Evolutionary conservation across 2,888 invertebrate genomes (phyloP).

Genomic region (Lissonota sp.): DNA sequence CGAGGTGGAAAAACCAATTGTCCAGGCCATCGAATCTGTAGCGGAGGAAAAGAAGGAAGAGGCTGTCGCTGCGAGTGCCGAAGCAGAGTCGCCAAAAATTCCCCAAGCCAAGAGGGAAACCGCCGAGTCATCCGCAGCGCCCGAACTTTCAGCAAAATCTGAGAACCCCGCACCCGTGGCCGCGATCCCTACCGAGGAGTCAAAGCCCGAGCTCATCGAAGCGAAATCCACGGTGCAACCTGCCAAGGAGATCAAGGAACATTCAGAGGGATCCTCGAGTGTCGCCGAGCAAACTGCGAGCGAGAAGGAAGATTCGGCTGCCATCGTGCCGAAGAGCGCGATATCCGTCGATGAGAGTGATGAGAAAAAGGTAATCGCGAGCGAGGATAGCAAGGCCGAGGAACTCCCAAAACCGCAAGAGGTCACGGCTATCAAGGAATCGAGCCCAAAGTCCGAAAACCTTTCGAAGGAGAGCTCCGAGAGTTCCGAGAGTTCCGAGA

Average conservation of each 20-base stretch:
- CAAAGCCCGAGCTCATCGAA: conserved; percentile 5
- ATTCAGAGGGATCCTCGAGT: conserved; percentile 30
- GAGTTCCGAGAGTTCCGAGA: conserved; percentile 61
- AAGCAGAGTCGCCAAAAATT: not conserved
- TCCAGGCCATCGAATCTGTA: not conserved
- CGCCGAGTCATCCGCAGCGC: not conserved
- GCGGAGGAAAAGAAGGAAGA: conserved; percentile 32
- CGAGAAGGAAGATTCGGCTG: conserved; percentile 39
- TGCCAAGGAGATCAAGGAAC: conserved; percentile 56
- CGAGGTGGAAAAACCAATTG: conserved; percentile 32
- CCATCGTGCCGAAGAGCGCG: conserved; percentile 36
- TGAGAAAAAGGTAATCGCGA: conserved; percentile 45
- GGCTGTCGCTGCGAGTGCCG: conserved; percentile 6
- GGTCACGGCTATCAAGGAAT: conserved; percentile 73
- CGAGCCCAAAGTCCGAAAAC: conserved; percentile 24
- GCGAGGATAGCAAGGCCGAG: conserved; percentile 82
- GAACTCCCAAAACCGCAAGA: conserved; percentile 77
- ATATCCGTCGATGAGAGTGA: conserved; percentile 65
- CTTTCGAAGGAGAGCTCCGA: conserved; percentile 64
- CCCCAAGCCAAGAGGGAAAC: conserved; percentile 44
- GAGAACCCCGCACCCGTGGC: not conserved
- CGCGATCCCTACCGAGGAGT: not conserved
- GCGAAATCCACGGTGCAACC: not conserved
- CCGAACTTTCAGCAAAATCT: not conserved
- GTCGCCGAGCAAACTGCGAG: conserved; percentile 34